Conservation (phyloP, 2,888 invertebrate species). For the Andrena bucephala region DNA sequence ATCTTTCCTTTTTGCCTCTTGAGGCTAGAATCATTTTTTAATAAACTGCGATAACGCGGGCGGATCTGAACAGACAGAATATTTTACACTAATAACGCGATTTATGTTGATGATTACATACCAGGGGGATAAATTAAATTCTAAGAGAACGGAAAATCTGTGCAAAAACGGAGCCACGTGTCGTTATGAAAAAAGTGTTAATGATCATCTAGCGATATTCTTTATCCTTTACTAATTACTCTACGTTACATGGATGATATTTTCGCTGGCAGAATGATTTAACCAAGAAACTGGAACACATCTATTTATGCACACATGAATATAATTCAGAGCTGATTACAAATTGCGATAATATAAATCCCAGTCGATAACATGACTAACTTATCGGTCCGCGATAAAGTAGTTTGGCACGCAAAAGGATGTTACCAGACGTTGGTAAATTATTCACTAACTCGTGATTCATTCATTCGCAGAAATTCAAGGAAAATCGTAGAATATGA, state of each 20-base stretch:
- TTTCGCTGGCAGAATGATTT: no score
- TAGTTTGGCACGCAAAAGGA: not conserved
- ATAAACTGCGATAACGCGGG: not conserved
- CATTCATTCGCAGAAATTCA: not conserved
- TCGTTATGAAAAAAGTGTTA: no score
- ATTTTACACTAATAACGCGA: not conserved
- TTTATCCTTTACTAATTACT: no score
- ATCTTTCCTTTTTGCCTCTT: slow-evolving; percentile 27
- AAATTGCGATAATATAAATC: not conserved
- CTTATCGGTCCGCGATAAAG: not conserved
- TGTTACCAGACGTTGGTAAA: not conserved
- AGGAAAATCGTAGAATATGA: not conserved
- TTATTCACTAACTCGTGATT: not conserved
- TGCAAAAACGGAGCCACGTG: no score
- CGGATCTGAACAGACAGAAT: not conserved
- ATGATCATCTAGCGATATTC: no score
- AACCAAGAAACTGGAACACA: no score
- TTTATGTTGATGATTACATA: not conserved
- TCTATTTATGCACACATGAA: no score
- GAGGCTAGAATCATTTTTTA: not conserved
- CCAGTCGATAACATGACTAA: not conserved
- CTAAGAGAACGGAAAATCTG: no score
- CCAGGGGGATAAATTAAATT: no score
- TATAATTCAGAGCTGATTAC: not conserved
- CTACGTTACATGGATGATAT: no score